Conservation (phyloP, 2,113 vertebrate species). For the cattle (Bos taurus) region ARS-UCD2.0 NC_037334.1:64885001-64885500, state of each 20-base stretch:
- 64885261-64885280: background rate
- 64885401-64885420: background rate
- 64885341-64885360: background rate
- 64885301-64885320: background rate
- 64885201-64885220: background rate
- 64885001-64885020: background rate
- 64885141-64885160: background rate
- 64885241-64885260: background rate
- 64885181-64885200: background rate
- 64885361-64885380: background rate
- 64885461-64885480: background rate
- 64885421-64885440: too few species aligned
- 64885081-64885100: background rate
- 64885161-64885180: background rate
- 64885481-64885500: background rate
- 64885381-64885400: background rate
- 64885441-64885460: background rate
- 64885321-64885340: background rate
- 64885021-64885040: background rate
- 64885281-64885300: background rate
- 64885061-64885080: background rate
- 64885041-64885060: background rate
- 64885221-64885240: background rate
- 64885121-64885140: background rate
- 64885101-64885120: background rate